A percentile compares a stretch with the other conserved stretches of the same genome.
Conservation (phyloP, 2,113 vertebrate genomes). For the Phoxinus phoxinus region DNA sequence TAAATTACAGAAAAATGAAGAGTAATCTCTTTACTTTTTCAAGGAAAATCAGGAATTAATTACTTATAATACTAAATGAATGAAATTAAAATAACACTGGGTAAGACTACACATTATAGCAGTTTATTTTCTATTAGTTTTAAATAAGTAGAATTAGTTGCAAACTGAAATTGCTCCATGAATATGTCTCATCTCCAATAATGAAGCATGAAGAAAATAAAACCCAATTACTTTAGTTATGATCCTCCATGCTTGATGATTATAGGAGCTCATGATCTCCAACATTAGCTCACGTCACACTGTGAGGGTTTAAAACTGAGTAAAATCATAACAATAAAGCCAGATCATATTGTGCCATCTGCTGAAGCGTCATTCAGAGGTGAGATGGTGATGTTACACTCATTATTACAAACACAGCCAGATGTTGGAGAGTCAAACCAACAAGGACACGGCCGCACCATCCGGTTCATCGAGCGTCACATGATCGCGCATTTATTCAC, state of each 20-base stretch:
- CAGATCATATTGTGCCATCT: slow-evolving; percentile 56
- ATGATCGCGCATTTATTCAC: background rate
- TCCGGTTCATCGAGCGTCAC: background rate
- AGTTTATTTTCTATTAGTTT: background rate
- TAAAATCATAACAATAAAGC: slow-evolving; percentile 43
- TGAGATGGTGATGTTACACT: slow-evolving; percentile 20
- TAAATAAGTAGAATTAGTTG: background rate
- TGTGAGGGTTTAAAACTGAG: slow-evolving; percentile 20
- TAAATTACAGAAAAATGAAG: too few species aligned
- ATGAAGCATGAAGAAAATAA: background rate
- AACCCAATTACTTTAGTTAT: background rate
- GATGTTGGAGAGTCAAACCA: slow-evolving; percentile 3
- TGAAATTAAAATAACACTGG: background rate
- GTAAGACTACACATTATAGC: background rate
- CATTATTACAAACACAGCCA: slow-evolving; percentile 23
- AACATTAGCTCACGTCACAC: background rate
- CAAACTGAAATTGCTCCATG: background rate
- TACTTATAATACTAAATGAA: too few species aligned
- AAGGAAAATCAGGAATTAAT: too few species aligned
- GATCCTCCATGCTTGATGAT: background rate
- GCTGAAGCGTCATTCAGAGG: slow-evolving; percentile 39
- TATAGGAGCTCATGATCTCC: background rate
- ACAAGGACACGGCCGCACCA: background rate
- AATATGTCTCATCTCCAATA: background rate
- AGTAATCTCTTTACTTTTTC: too few species aligned